These are phyloP conservation scores for Nesogale talazaci DNA, from an alignment of 2,113 vertebrate genomes.

Conservation along the genomic window DNA sequence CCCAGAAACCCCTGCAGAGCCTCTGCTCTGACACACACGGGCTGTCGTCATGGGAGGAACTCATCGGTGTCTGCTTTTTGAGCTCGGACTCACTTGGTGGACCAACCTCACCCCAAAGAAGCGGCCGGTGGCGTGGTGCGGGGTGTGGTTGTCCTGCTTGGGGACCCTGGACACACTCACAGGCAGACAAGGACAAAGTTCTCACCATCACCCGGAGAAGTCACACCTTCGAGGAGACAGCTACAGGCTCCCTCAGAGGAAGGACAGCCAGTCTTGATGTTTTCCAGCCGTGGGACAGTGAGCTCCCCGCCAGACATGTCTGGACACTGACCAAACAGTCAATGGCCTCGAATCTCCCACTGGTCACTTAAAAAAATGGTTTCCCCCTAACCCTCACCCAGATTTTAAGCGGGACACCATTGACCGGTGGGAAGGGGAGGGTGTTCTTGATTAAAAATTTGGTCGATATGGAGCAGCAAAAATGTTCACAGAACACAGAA, in stretches of 20 bases:
- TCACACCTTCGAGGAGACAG: not conserved
- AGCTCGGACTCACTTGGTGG: not conserved
- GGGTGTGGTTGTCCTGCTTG: not conserved
- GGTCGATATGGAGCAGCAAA: no score
- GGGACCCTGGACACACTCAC: not conserved
- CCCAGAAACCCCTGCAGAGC: not conserved
- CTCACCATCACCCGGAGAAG: not conserved
- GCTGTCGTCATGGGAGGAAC: not conserved
- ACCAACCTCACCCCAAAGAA: accelerated
- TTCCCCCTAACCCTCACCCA: no score
- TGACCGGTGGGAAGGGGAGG: no score
- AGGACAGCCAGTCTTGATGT: not conserved
- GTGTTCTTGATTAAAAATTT: no score
- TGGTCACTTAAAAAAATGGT: no score
- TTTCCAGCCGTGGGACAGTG: not conserved
- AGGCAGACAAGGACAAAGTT: accelerated
- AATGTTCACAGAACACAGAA: no score
- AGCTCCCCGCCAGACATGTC: not conserved
- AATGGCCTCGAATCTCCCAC: not conserved
- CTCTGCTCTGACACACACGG: not conserved
- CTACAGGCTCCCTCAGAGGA: not conserved
- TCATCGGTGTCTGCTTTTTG: not conserved
- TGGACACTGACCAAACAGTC: no score
- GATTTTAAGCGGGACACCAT: no score
- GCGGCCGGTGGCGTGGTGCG: accelerated